These are phyloP conservation scores for Sminthurides bifidus DNA, from an alignment of 1,140 invertebrate species.

Conservation along the genomic window DNA sequence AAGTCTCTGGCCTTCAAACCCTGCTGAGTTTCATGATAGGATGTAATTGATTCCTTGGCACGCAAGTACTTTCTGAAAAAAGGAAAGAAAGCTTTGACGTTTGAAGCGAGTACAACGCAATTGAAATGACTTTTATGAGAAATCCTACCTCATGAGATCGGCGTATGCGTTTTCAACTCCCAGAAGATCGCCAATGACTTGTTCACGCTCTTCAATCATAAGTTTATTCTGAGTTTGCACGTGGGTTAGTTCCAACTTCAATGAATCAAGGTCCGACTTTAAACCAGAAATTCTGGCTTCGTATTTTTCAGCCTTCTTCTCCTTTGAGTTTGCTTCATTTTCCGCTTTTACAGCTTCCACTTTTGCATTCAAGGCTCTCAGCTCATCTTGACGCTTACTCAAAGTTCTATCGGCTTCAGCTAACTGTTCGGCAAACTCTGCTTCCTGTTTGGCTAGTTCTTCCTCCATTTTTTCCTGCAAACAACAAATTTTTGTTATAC, in stretches of 20 bases:
- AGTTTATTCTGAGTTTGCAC: not conserved
- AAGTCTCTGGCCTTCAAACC: slow-evolving; percentile 4
- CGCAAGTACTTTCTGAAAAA: slow-evolving; percentile 9
- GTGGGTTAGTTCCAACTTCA: not conserved
- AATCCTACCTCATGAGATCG: slow-evolving; percentile 14
- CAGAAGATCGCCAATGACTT: slow-evolving; percentile 12
- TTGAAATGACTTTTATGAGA: not conserved
- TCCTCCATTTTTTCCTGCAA: not conserved
- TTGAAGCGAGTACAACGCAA: not conserved
- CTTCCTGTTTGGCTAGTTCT: not conserved
- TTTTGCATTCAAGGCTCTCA: not conserved
- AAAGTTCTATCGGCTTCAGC: not conserved
- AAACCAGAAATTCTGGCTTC: not conserved
- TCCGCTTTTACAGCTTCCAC: not conserved
- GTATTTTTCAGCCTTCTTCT: not conserved
- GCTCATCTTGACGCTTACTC: not conserved
- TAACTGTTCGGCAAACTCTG: not conserved
- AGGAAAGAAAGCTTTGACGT: not conserved
- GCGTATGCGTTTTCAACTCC: slow-evolving; percentile 21
- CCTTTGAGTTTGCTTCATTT: not conserved
- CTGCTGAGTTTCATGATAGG: slow-evolving; percentile 5
- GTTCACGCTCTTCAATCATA: slow-evolving; percentile 14
- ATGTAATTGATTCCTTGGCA: not conserved
- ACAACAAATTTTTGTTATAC: too few species aligned
- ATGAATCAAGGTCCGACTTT: not conserved